Evolutionary conservation across 2,797 vertebrate genomes (phyloP).

Genomic region (Brachyalestes nurse): DNA sequence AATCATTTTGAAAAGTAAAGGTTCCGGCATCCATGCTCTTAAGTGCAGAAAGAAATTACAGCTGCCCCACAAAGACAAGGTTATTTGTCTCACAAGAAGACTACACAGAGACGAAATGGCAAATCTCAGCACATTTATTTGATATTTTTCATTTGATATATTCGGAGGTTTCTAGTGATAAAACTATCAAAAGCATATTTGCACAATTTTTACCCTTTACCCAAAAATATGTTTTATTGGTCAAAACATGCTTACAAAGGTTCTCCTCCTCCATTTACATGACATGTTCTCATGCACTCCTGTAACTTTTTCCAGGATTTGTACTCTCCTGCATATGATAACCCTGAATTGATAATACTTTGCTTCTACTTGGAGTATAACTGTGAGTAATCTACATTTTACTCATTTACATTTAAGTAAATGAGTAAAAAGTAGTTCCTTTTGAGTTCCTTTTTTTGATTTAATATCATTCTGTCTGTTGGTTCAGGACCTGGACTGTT

Average conservation of each 20-base stretch:
- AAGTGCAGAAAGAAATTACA: constrained; percentile 33
- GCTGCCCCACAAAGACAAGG: constrained; percentile 21
- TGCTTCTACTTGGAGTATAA: too few relatives aligned
- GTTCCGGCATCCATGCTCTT: not conserved
- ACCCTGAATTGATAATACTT: too few relatives aligned
- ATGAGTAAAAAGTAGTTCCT: too few relatives aligned
- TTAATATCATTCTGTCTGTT: too few relatives aligned
- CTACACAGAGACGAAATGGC: not conserved
- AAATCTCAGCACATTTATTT: not conserved
- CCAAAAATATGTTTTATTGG: not conserved
- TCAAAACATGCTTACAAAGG: not conserved
- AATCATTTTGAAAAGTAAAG: too few relatives aligned
- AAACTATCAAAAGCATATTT: not conserved
- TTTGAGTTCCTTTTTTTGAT: too few relatives aligned
- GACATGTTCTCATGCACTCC: too few relatives aligned
- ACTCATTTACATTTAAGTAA: too few relatives aligned
- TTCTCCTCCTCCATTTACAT: not conserved
- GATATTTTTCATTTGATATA: not conserved
- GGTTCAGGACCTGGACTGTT: too few relatives aligned
- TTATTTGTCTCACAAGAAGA: not conserved
- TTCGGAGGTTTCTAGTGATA: not conserved
- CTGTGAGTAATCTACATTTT: too few relatives aligned
- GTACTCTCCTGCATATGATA: too few relatives aligned
- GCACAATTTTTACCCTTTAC: not conserved
- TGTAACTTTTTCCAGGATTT: too few relatives aligned